Evolutionary conservation across 1,140 invertebrate genomes (phyloP).

Genomic region (Melanaphis sacchari): DNA sequence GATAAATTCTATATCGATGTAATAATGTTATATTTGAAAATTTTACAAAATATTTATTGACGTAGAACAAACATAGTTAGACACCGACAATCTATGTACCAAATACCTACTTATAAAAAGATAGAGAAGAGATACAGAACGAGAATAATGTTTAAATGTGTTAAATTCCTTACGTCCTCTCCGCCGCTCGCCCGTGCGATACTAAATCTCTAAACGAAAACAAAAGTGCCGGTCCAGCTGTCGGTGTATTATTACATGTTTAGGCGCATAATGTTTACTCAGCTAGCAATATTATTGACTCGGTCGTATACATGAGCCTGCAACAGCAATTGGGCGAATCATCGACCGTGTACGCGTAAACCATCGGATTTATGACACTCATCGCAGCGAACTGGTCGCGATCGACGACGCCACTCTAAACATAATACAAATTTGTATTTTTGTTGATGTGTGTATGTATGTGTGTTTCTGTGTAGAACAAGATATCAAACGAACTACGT

Average conservation of each 20-base stretch:
- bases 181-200: background rate
- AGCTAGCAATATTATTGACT: background rate
- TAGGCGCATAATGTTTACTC: background rate
- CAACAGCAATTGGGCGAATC: background rate
- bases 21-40: background rate
- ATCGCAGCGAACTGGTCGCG: background rate
- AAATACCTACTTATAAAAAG: background rate
- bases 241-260: background rate
- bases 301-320: background rate
- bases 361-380: conserved; percentile 7
- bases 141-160: background rate
- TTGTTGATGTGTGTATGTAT: too few species aligned
- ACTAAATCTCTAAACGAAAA: conserved; percentile 14
- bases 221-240: conserved; percentile 17
- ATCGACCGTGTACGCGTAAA: background rate
- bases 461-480: background rate
- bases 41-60: background rate
- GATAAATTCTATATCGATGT: background rate
- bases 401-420: background rate
- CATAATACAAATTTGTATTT: background rate
- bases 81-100: background rate
- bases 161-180: background rate
- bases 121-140: background rate
- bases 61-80: background rate
- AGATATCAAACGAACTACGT: background rate